phyloP scores from a whole-genome alignment of 2,797 vertebrate species.

The Smutsia gigantea region DNA sequence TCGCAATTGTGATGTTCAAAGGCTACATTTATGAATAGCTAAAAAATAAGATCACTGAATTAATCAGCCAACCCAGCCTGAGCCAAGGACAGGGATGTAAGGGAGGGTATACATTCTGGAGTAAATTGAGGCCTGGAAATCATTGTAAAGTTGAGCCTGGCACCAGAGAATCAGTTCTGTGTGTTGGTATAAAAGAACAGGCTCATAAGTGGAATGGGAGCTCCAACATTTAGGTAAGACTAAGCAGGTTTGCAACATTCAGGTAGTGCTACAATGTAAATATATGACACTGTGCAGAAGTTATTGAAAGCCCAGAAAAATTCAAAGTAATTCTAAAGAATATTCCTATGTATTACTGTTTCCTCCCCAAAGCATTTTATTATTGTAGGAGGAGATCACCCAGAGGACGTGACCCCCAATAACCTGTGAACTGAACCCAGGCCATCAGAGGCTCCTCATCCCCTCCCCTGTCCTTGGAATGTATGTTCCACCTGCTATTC shows the following conservation, averaged over 20 bases:
- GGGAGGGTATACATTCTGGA: neutral
- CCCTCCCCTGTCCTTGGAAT: neutral
- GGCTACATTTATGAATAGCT: neutral
- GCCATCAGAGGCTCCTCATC: neutral
- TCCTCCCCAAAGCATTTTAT: neutral
- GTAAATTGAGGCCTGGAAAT: neutral
- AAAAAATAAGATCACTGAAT: conserved; percentile 25
- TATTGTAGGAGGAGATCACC: neutral
- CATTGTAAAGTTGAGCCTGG: neutral
- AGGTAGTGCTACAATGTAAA: neutral
- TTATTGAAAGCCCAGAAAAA: neutral
- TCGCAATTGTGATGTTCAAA: neutral
- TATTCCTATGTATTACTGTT: neutral
- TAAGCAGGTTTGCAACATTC: neutral
- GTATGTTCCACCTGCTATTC: neutral
- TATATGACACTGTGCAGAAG: neutral
- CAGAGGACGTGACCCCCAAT: neutral
- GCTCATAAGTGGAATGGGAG: neutral
- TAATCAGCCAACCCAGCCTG: neutral
- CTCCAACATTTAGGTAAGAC: neutral
- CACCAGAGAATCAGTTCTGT: neutral
- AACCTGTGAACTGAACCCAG: neutral
- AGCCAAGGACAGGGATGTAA: neutral
- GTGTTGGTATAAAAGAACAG: neutral
- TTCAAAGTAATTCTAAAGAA: neutral